phyloP scores from a whole-genome alignment of 1,140 invertebrate species.

The Megalonaias nervosa region DNA sequence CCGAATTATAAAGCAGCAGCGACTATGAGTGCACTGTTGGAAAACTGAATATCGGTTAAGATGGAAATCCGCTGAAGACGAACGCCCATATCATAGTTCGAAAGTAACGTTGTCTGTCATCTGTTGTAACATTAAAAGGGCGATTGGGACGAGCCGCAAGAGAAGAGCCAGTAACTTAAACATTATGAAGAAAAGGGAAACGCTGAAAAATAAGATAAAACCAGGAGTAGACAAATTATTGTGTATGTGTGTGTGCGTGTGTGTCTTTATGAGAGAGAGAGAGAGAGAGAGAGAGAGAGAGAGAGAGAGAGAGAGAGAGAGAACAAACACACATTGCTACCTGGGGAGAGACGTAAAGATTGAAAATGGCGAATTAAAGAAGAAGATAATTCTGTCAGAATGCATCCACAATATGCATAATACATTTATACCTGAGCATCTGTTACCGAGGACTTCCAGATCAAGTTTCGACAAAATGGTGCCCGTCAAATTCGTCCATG shows the following conservation, averaged over 20 bases:
- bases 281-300: neutral
- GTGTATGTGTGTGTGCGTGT: too few relatives aligned
- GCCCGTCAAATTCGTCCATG: slow-evolving; percentile 11
- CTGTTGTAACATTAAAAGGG: too few relatives aligned
- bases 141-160: neutral
- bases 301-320: too few relatives aligned
- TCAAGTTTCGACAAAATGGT: slow-evolving; percentile 3
- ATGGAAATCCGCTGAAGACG: too few relatives aligned
- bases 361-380: neutral
- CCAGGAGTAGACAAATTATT: neutral
- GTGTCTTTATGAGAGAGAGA: neutral
- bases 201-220: neutral
- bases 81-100: too few relatives aligned
- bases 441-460: neutral
- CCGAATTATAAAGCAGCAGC: too few relatives aligned
- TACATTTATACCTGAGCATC: neutral
- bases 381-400: neutral
- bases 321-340: neutral
- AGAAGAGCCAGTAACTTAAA: neutral
- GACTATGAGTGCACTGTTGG: too few relatives aligned
- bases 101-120: too few relatives aligned
- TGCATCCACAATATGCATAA: neutral
- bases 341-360: neutral
- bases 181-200: neutral
- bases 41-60: too few relatives aligned